Evolutionary conservation across 2,113 vertebrate genomes (phyloP).

Genomic region (Rutilus rutilus): DNA sequence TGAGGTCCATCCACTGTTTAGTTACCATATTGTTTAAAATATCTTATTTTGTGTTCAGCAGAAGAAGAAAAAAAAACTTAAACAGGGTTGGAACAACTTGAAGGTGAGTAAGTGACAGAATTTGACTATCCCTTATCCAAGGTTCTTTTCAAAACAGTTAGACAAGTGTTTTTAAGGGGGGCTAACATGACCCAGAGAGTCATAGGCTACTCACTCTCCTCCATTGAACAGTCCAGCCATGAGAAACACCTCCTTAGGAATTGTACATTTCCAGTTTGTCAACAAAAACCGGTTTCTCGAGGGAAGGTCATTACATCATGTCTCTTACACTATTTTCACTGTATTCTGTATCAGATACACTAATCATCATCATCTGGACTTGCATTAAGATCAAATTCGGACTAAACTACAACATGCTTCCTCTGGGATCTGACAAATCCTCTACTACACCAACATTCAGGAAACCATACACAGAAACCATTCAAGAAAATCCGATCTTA

Average conservation of each 20-base stretch:
- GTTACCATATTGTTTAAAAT: too few relatives aligned
- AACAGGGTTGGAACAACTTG: neutral
- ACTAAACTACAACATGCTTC: neutral
- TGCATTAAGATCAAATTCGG: neutral
- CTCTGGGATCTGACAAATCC: neutral
- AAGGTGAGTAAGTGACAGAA: neutral
- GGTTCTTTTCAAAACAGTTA: neutral
- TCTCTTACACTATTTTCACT: conserved; percentile 24
- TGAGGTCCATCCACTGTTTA: too few relatives aligned
- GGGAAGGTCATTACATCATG: conserved; percentile 48
- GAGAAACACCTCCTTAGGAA: conserved; percentile 39
- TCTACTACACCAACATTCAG: neutral
- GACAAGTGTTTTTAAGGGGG: neutral
- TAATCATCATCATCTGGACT: neutral
- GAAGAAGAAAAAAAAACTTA: too few relatives aligned
- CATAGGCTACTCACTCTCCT: neutral
- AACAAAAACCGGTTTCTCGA: conserved; percentile 77
- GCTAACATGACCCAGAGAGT: conserved; percentile 15
- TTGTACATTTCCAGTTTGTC: conserved; percentile 70
- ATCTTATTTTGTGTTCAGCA: too few relatives aligned
- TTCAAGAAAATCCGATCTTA: neutral
- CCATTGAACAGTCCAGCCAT: conserved; percentile 31
- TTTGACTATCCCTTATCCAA: neutral
- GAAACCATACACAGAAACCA: neutral
- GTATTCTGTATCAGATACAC: neutral